phyloP scores from a whole-genome alignment of 1,140 invertebrate species.

The Rhopalosiphum maidis region DNA sequence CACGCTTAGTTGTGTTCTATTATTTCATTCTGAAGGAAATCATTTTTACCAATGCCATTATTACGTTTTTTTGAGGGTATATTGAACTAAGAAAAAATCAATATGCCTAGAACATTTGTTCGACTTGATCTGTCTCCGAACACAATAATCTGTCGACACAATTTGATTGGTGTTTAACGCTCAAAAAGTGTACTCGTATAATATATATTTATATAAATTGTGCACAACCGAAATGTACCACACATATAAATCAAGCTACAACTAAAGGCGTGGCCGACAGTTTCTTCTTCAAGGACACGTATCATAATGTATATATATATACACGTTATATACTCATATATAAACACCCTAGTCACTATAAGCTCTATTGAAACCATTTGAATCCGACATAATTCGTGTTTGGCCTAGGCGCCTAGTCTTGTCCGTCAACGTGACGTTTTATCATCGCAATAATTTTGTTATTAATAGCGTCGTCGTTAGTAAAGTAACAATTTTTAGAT shows the following conservation, averaged over 20 bases:
- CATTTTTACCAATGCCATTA: background rate
- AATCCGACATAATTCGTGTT: background rate
- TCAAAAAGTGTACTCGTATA: background rate
- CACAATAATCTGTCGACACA: background rate
- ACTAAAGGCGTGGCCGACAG: background rate
- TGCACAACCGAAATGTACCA: no score
- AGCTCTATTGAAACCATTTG: background rate
- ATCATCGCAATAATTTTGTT: background rate
- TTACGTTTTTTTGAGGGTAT: background rate
- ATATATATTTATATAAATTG: background rate
- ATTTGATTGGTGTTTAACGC: background rate
- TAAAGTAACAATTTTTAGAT: background rate
- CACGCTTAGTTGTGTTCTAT: no score
- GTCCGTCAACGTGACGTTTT: background rate
- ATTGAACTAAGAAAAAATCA: background rate
- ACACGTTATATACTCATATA: background rate
- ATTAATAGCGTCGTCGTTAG: background rate
- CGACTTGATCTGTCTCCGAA: no score
- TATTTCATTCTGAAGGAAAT: no score
- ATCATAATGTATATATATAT: background rate
- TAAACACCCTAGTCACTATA: background rate
- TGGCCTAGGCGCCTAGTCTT: background rate
- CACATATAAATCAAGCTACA: background rate
- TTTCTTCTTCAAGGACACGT: background rate
- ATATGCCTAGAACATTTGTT: background rate